Percentiles rank a stretch among this genome's conserved stretches.
phyloP scores from a whole-genome alignment of 2,888 invertebrate genomes.

The Notocelia uddmanniana region DNA sequence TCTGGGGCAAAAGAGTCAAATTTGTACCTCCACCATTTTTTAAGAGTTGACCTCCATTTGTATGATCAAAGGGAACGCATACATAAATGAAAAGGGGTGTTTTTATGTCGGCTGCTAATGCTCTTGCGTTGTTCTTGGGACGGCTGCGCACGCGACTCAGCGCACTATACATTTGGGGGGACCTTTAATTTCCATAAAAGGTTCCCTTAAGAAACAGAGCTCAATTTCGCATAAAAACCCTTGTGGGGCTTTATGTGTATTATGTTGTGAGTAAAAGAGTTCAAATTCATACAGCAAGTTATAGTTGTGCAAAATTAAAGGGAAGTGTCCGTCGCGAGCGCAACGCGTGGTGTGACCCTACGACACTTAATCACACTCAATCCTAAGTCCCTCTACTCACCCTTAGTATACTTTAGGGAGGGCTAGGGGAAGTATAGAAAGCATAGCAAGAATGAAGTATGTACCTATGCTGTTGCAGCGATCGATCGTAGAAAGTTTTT shows the following conservation, averaged over 20 bases:
- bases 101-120: neutral
- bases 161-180: neutral
- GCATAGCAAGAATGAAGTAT: neutral
- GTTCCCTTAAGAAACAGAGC: neutral
- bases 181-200: neutral
- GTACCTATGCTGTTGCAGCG: neutral
- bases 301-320: neutral
- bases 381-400: neutral
- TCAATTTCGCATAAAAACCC: neutral
- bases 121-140: neutral
- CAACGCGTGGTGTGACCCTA: slow-evolving; percentile 44
- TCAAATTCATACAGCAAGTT: neutral
- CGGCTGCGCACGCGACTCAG: slow-evolving; percentile 1
- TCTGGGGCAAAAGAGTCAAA: neutral
- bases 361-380: slow-evolving; percentile 14
- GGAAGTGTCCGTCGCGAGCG: slow-evolving; percentile 16
- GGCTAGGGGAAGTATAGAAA: slow-evolving; percentile 1
- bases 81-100: slow-evolving; percentile 9
- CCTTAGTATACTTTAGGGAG: slow-evolving; percentile 8
- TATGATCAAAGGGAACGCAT: neutral
- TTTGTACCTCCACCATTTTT: neutral
- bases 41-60: neutral
- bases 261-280: neutral
- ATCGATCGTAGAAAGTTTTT: too few relatives aligned
- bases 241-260: too few relatives aligned